Conservation (phyloP, 1,140 invertebrate species). For the Euschistus heros region DNA sequence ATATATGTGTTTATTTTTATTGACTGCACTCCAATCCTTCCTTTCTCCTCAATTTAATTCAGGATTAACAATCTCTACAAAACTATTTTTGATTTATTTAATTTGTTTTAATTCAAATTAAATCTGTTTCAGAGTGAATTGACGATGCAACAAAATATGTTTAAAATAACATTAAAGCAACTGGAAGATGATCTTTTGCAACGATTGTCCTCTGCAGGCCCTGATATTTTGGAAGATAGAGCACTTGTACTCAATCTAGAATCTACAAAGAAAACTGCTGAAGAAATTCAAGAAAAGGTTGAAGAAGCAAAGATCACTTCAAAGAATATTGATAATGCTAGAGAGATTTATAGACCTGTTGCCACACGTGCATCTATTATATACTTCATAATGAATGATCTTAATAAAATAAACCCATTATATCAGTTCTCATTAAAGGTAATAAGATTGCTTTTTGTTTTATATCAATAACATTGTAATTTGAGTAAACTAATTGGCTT, state of each 20-base stretch:
- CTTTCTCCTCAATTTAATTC: no score
- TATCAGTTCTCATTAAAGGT: constrained; percentile 92
- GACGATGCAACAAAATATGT: constrained; percentile 87
- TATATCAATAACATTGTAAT: background rate
- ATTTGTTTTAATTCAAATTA: constrained; percentile 2
- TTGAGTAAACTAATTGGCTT: background rate
- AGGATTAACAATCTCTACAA: no score
- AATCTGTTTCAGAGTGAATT: constrained; percentile 44
- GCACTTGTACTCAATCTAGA: constrained; percentile 86
- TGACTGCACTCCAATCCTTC: no score
- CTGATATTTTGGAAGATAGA: constrained; percentile 81
- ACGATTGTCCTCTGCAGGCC: constrained; percentile 75
- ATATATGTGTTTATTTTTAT: no score
- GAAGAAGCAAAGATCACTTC: constrained; percentile 75
- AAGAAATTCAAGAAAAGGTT: constrained; percentile 78
- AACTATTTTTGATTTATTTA: background rate
- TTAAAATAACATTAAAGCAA: constrained; percentile 84
- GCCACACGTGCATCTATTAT: constrained; percentile 77
- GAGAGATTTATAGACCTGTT: constrained; percentile 78
- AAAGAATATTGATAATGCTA: constrained; percentile 76
- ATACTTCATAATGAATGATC: constrained; percentile 89
- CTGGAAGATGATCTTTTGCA: constrained; percentile 82
- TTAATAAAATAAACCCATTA: constrained; percentile 88
- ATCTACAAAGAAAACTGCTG: constrained; percentile 83
- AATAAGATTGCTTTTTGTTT: background rate